Evolutionary conservation across 1,140 invertebrate genomes (phyloP), one percentile per base, ranked within the genome.

Genomic region (Lasioglossum baleicum): DNA sequence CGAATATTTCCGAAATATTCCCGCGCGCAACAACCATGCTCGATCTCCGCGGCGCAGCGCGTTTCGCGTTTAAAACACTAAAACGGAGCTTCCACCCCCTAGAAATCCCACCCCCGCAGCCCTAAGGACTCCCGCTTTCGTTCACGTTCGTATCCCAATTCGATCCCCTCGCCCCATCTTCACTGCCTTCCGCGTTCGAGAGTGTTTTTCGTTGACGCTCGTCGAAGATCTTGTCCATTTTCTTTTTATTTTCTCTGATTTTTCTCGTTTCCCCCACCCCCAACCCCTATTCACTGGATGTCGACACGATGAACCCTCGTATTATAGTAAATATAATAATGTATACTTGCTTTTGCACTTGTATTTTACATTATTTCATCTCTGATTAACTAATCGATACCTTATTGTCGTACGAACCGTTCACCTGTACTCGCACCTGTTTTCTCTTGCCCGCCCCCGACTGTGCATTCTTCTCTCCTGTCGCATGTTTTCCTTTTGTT

Each of bases 351-450:
- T 89, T 90, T 92, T 92, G 89, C 90, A 92, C 89, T 93, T 90
- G 88, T 93, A 93, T 92, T 90, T 92, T 92, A 93, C 91, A 93
- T 91, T 90, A 88, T 87, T 89, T 88, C 85, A 88, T 88, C 87
- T 90, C 88, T 83, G 87, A 83, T 89, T 90, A 91, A 92, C 90
- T 93, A 93, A 93, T 92, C 91, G 86, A 93, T 93, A 92, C 90
- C 89, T 93, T 93, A 93, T 93, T 93, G 92, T 93, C 92, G 92
- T 92, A 91, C 91, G 89, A 93, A 93, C 92, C 91, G 90, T 90
- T 89, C 83, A 83, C 83, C 85, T 87, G 86, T 84, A 79, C 82
- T 73, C 35, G 42, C 51, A 58, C 56, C 56, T 58, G 51, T n/a
- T 7, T n/a, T n/a, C 56, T 20, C n/a, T n/a, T 6, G 10, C 7